phyloP scores from a whole-genome alignment of 2,797 vertebrate species.

The Sebastes paucispinis region DNA sequence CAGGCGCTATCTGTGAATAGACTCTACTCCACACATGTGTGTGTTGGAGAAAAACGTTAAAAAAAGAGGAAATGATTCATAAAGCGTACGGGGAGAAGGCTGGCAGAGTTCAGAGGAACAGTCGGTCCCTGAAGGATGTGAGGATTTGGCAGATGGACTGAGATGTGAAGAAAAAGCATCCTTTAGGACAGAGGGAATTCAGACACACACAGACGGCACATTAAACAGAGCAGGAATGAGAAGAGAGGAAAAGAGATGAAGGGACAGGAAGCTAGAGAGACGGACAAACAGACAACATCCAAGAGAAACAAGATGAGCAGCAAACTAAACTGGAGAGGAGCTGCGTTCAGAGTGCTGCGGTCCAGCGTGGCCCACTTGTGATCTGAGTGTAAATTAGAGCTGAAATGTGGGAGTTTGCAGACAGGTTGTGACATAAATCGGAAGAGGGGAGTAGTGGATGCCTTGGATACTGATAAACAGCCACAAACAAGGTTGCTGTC shows the following conservation, averaged over 20 bases:
- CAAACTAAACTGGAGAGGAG: conserved; percentile 29
- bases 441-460: conserved; percentile 48
- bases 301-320: conserved; percentile 40
- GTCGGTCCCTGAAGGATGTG: conserved; percentile 80
- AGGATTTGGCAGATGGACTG: conserved; percentile 76
- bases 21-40: conserved; percentile 46
- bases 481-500: conserved; percentile 68
- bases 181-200: conserved; percentile 65
- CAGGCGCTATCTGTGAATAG: conserved; percentile 24
- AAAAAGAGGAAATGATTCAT: conserved; percentile 82
- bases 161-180: conserved; percentile 74
- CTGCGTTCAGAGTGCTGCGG: conserved; percentile 27
- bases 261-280: conserved; percentile 64
- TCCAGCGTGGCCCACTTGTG: conserved; percentile 40
- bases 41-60: conserved; percentile 41
- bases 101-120: conserved; percentile 78
- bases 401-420: conserved; percentile 57
- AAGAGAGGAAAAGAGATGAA: conserved; percentile 51
- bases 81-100: conserved; percentile 68
- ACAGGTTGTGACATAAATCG: conserved; percentile 53
- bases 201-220: conserved; percentile 58
- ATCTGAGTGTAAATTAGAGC: conserved; percentile 50
- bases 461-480: conserved; percentile 76
- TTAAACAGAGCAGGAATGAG: conserved; percentile 45
- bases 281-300: conserved; percentile 56